Percentiles rank a stretch among this genome's conserved stretches.
phyloP scores from a whole-genome alignment of 1,140 invertebrate genomes.

The Drosophila virilis region DNA sequence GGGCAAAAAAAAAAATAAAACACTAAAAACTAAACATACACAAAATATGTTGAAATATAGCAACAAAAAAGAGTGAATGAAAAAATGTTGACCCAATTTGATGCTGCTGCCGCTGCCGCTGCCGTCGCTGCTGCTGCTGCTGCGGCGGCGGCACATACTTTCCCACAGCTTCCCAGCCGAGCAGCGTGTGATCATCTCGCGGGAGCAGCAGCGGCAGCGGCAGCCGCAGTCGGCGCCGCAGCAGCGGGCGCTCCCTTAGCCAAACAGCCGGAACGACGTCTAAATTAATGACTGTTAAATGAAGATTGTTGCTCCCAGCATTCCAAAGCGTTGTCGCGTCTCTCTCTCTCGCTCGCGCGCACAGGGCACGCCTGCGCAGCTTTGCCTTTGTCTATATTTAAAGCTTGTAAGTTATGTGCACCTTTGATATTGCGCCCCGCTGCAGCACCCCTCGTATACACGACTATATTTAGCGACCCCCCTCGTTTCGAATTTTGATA shows the following conservation, averaged over 20 bases:
- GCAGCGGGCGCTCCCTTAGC: conserved; percentile 52
- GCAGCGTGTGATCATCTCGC: conserved; percentile 75
- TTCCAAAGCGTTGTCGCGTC: conserved; percentile 42
- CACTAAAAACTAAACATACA: conserved; percentile 77
- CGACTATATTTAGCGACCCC: conserved; percentile 40
- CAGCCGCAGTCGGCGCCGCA: conserved; percentile 9
- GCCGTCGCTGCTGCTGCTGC: conserved; percentile 30
- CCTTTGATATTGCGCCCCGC: conserved; percentile 50
- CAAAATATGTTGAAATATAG: conserved; percentile 79
- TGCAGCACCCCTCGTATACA: neutral
- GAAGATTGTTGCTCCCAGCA: conserved; percentile 68
- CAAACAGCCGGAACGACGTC: conserved; percentile 78
- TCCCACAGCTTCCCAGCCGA: conserved; percentile 70
- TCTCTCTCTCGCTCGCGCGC: conserved; percentile 8
- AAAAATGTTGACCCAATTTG: conserved; percentile 84
- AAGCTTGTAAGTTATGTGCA: conserved; percentile 47
- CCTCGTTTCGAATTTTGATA: conserved; percentile 33
- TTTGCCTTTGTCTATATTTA: conserved; percentile 58
- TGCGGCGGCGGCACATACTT: conserved; percentile 57
- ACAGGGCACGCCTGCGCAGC: conserved; percentile 71
- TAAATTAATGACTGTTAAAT: conserved; percentile 83
- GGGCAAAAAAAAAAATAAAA: conserved; percentile 58
- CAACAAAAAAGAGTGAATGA: conserved; percentile 79
- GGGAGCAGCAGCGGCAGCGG: conserved; percentile 37
- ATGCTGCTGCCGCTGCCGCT: conserved; percentile 34